These are phyloP conservation scores for Pachycephus smyrnensis DNA, from an alignment of 2,888 invertebrate genomes.

Conservation along the genomic window DNA sequence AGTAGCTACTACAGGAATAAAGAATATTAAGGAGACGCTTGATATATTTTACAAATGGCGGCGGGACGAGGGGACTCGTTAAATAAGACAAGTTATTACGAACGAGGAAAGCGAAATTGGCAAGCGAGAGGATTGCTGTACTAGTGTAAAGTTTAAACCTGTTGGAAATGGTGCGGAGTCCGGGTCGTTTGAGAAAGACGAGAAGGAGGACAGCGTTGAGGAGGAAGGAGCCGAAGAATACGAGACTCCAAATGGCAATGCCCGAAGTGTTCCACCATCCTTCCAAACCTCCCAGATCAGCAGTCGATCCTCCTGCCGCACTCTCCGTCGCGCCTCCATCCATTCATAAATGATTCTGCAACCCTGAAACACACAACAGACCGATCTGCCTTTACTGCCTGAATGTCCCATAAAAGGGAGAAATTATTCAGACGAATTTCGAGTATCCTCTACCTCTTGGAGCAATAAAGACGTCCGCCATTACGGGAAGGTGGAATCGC, in stretches of 20 bases:
- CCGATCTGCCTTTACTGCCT: not conserved
- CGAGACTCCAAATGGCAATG: constrained; percentile 57
- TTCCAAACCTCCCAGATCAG: constrained; percentile 57
- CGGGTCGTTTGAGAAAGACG: constrained; percentile 80
- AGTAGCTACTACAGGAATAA: too few species aligned
- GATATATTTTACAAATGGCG: too few species aligned
- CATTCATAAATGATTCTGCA: constrained; percentile 65
- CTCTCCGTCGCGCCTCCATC: constrained; percentile 64
- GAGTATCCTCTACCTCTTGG: not conserved
- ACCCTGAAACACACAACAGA: constrained; percentile 36
- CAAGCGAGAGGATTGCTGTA: not conserved
- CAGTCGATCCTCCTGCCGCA: constrained; percentile 56
- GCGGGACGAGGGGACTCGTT: too few species aligned
- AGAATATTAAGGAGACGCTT: too few species aligned
- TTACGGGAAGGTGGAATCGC: not conserved
- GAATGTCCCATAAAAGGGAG: not conserved
- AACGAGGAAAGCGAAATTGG: not conserved
- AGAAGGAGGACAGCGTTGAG: constrained; percentile 80
- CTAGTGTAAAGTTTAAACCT: constrained; percentile 69
- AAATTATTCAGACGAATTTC: not conserved
- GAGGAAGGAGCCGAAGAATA: constrained; percentile 76
- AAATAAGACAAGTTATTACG: too few species aligned
- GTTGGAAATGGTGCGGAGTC: constrained; percentile 83
- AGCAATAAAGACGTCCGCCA: not conserved
- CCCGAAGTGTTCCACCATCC: constrained; percentile 59